Evolutionary conservation across 2,888 invertebrate genomes (phyloP), one percentile per base, ranked within the genome.

Genomic region (Oegoconia quadripuncta): DNA sequence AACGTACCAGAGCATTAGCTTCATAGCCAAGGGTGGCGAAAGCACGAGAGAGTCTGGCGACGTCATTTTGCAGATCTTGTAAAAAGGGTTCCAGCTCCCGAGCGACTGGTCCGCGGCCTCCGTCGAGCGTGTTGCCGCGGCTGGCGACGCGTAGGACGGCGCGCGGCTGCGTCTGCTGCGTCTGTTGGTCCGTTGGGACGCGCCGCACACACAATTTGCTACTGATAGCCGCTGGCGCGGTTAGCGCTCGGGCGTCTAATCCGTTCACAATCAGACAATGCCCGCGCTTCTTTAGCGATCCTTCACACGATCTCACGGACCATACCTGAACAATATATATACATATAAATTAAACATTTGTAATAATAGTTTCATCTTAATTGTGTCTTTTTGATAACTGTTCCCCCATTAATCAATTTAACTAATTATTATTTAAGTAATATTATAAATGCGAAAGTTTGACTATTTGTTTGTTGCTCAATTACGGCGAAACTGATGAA

Each of bases 301-400:
- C 86, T 53, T 86, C 86, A 49, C 86, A 87, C 4, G 82, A 74
- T 52, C 80, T 64, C 20, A 84, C 84, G 1, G 86, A 83, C 79
- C 79, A 82, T 9, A 82, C 84, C 86, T 87, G 57, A 13, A 34
- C 49, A 11, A 36, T 23, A 40, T 34, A 14, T 22, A 3, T 27
- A n/a, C n/a, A n/a, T n/a, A n/a, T n/a, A n/a, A n/a, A n/a, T n/a
- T n/a, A n/a, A n/a, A n/a, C n/a, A n/a, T n/a, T n/a, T n/a, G n/a
- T n/a, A n/a, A n/a, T n/a, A n/a, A n/a, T n/a, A n/a, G n/a, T n/a
- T n/a, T n/a, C n/a, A n/a, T n/a, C n/a, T n/a, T n/a, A n/a, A n/a
- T n/a, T n/a, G n/a, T n/a, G n/a, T n/a, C n/a, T n/a, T n/a, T n/a
- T n/a, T n/a, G n/a, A n/a, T n/a, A n/a, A n/a, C n/a, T n/a, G n/a